Conservation (phyloP, 2,888 invertebrate species). For the Harpalus rufipes region DNA sequence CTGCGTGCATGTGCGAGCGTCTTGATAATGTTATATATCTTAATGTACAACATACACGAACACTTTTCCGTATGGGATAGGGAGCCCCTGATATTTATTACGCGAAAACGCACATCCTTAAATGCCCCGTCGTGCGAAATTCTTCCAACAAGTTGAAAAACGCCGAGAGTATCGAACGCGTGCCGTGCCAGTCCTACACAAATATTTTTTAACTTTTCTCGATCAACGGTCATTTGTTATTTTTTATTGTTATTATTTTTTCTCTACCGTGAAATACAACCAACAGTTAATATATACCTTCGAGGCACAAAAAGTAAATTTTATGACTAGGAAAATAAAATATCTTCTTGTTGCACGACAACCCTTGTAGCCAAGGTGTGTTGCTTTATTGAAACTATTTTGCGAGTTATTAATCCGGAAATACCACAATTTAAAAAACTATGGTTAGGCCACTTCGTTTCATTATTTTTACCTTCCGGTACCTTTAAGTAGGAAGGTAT, state of each 20-base stretch:
- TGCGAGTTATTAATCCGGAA: too few species aligned
- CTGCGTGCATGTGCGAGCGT: not conserved
- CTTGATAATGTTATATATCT: not conserved
- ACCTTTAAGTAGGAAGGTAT: too few species aligned
- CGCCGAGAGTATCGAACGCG: slow-evolving; percentile 24
- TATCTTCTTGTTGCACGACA: not conserved
- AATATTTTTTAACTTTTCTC: slow-evolving; percentile 59
- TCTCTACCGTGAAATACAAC: slow-evolving; percentile 20
- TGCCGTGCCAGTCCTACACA: not conserved
- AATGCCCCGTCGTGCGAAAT: not conserved
- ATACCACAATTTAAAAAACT: too few species aligned
- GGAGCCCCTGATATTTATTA: slow-evolving; percentile 36
- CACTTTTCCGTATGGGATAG: not conserved
- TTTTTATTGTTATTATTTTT: slow-evolving; percentile 64
- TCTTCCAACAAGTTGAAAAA: slow-evolving; percentile 18
- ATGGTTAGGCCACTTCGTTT: too few species aligned
- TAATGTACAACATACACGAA: not conserved
- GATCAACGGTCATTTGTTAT: slow-evolving; percentile 62
- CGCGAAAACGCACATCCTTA: slow-evolving; percentile 7
- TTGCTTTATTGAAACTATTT: too few species aligned
- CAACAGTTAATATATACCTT: slow-evolving; percentile 16
- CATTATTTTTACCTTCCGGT: too few species aligned
- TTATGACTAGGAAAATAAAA: slow-evolving; percentile 43
- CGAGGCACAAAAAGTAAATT: slow-evolving; percentile 10
- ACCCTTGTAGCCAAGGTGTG: not conserved